These are phyloP conservation scores for Poicephalus gulielmi DNA, from an alignment of 2,113 vertebrate species.

Conservation along the genomic window DNA sequence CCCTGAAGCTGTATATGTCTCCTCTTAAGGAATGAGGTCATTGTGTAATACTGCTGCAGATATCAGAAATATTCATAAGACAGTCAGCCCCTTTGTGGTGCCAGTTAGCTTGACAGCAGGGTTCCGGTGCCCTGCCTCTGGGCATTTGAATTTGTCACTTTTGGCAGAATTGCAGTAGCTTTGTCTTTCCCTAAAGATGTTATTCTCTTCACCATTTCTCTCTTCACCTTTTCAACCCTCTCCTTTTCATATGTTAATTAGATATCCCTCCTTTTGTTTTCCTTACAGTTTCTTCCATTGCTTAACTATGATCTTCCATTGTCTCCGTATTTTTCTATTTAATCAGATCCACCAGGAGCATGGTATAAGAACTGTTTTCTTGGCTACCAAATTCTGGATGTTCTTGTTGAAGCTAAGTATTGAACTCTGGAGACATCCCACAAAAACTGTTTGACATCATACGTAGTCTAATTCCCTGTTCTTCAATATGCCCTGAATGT, in stretches of 20 bases:
- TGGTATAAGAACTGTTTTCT: conserved; percentile 9
- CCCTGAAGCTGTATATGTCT: neutral
- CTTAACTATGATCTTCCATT: neutral
- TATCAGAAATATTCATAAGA: neutral
- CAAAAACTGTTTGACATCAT: neutral
- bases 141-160: neutral
- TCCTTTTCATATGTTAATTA: neutral
- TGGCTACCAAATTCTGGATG: neutral
- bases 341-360: conserved; percentile 11
- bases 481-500: conserved; percentile 3
- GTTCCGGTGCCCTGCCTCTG: neutral
- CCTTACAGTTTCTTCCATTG: neutral
- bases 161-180: neutral
- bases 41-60: neutral
- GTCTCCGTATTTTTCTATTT: conserved; percentile 9
- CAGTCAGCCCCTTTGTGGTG: neutral
- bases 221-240: neutral
- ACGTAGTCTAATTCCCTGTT: conserved; percentile 1
- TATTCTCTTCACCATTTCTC: neutral
- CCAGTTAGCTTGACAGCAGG: neutral
- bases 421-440: neutral
- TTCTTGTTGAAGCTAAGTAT: conserved; percentile 22
- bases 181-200: neutral
- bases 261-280: neutral
- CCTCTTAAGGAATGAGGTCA: neutral